These are phyloP conservation scores for Macrocentrus cingulum DNA, from an alignment of 1,140 invertebrate species.

Conservation along the genomic window DNA sequence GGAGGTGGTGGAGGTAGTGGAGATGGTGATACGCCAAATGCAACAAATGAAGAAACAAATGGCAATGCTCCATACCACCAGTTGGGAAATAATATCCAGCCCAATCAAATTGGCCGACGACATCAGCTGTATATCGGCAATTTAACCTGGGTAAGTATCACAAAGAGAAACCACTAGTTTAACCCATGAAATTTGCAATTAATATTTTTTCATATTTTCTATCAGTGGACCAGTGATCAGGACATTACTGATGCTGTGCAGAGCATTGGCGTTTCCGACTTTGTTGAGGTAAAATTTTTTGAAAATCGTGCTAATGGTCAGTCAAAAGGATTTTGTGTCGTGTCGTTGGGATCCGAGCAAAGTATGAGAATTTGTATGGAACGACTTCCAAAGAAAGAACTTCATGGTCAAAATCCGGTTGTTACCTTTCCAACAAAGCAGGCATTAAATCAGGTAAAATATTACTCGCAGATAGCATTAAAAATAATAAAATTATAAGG, in stretches of 20 bases:
- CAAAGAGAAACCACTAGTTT: constrained; percentile 17
- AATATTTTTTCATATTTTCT: too few relatives aligned
- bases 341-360: constrained; percentile 88
- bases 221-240: constrained; percentile 96
- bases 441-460: constrained; percentile 64
- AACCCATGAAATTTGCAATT: constrained; percentile 13
- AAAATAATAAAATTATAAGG: not conserved
- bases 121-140: constrained; percentile 95
- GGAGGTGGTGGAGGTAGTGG: constrained; percentile 43
- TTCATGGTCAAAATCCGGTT: constrained; percentile 92
- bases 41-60: constrained; percentile 68
- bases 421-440: constrained; percentile 96
- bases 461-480: constrained; percentile 4
- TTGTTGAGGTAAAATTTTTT: constrained; percentile 98
- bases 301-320: constrained; percentile 99
- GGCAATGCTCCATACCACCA: constrained; percentile 69
- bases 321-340: constrained; percentile 96
- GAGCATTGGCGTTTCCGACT: constrained; percentile 87
- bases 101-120: constrained; percentile 73
- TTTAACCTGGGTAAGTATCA: constrained; percentile 78
- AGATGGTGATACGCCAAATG: constrained; percentile 56
- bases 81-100: constrained; percentile 68
- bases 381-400: constrained; percentile 87
- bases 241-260: constrained; percentile 88
- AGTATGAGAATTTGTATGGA: constrained; percentile 91